Evolutionary conservation across 2,113 vertebrate species (phyloP).

Genomic region (Chloroceryle aenea): DNA sequence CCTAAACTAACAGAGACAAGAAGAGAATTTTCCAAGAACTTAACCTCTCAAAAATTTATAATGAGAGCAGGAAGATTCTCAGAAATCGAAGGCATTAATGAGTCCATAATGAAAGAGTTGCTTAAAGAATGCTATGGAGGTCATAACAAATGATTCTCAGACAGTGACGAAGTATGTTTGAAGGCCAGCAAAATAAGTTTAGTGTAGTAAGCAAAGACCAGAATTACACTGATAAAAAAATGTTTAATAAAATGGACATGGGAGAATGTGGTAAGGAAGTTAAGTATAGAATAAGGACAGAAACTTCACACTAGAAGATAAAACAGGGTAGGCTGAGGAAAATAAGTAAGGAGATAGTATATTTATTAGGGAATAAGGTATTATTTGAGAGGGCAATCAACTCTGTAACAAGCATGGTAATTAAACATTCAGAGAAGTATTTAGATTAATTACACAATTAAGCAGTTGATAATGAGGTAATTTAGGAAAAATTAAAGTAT

Average conservation of each 20-base stretch:
- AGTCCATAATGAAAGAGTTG: background rate
- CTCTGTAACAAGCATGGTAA: background rate
- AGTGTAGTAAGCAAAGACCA: background rate
- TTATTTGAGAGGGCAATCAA: background rate
- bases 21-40: background rate
- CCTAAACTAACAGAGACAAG: background rate
- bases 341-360: background rate
- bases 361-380: background rate
- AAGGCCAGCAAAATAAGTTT: background rate
- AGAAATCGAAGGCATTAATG: background rate
- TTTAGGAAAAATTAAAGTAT: background rate
- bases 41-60: background rate
- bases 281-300: background rate
- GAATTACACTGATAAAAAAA: background rate
- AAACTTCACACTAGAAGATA: background rate
- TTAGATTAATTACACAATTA: background rate
- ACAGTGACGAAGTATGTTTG: background rate
- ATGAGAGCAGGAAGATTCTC: background rate
- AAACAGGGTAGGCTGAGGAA: background rate
- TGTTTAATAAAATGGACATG: fast-evolving
- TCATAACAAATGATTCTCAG: background rate
- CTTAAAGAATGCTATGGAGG: background rate
- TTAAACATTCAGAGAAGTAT: background rate
- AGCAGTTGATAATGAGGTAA: background rate
- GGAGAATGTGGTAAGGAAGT: background rate